Percentiles rank a stretch among this genome's conserved stretches.
These are phyloP conservation scores for Drosophila tripunctata DNA, from an alignment of 2,888 invertebrate species.

Conservation along the genomic window DNA sequence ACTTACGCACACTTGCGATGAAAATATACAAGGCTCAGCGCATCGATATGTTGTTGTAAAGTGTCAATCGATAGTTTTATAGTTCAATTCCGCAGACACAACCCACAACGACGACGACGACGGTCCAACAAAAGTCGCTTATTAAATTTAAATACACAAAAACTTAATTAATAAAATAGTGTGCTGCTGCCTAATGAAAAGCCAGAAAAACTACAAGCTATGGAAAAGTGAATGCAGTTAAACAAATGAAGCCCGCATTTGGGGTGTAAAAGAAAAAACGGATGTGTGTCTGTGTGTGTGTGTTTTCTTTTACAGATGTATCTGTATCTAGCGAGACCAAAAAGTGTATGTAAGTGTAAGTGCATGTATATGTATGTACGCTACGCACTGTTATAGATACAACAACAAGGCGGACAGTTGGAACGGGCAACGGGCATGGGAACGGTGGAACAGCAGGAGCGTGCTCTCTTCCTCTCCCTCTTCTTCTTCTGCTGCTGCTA, in stretches of 20 bases:
- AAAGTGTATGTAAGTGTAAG: slow-evolving; percentile 41
- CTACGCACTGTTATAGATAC: slow-evolving; percentile 77
- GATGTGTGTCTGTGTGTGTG: background rate
- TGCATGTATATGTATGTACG: slow-evolving; percentile 35
- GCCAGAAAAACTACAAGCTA: slow-evolving; percentile 33
- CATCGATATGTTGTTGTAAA: no score
- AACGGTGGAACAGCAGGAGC: slow-evolving; percentile 51
- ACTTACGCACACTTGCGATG: no score
- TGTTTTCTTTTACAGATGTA: slow-evolving; percentile 57
- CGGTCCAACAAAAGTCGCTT: slow-evolving; percentile 41
- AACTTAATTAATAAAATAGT: slow-evolving; percentile 42
- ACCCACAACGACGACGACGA: no score
- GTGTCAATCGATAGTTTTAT: background rate
- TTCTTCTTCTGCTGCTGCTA: no score
- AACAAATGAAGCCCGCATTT: slow-evolving; percentile 33
- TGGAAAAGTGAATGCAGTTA: slow-evolving; percentile 35
- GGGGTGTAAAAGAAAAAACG: slow-evolving; percentile 54
- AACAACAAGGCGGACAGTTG: slow-evolving; percentile 63
- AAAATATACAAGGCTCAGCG: no score
- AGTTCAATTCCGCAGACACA: slow-evolving; percentile 62
- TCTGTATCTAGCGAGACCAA: slow-evolving; percentile 48
- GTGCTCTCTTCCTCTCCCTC: no score
- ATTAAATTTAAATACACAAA: slow-evolving; percentile 40
- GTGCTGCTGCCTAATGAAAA: slow-evolving; percentile 31
- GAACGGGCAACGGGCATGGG: slow-evolving; percentile 20